Conservation (phyloP, 2,888 invertebrate genomes). For the Drosophila borealis region DNA sequence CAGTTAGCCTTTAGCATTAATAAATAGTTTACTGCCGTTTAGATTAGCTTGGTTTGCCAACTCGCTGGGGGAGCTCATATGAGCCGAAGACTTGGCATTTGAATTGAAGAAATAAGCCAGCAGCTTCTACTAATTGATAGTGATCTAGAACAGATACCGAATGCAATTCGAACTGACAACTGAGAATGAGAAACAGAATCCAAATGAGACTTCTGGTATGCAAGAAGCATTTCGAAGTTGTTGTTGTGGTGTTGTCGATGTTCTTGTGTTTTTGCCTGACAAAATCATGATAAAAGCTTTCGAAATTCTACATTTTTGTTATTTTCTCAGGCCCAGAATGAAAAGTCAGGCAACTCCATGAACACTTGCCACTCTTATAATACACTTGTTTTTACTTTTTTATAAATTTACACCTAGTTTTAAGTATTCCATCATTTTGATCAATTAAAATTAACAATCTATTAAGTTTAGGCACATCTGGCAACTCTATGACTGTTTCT, state of each 20-base stretch:
- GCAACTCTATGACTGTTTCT: not conserved
- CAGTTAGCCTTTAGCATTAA: constrained; percentile 68
- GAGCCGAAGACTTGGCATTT: constrained; percentile 60
- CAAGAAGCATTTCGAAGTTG: constrained; percentile 3
- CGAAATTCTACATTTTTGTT: constrained; percentile 8
- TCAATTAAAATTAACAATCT: not conserved
- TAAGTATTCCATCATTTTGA: not conserved
- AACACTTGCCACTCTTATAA: no score
- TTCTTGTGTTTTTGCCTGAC: constrained; percentile 7
- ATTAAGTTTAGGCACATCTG: not conserved
- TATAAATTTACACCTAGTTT: not conserved
- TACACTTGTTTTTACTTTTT: not conserved
- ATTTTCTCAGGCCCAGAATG: not conserved
- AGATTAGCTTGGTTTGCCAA: constrained; percentile 19
- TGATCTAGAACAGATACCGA: constrained; percentile 53
- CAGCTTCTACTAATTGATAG: constrained; percentile 67
- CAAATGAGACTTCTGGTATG: constrained; percentile 3
- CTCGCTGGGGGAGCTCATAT: constrained; percentile 57
- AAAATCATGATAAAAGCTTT: constrained; percentile 21
- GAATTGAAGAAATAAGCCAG: constrained; percentile 55
- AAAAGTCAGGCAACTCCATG: not conserved
- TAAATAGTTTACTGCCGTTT: constrained; percentile 67
- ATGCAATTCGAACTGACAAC: constrained; percentile 50
- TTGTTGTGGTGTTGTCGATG: not conserved
- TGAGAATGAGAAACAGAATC: constrained; percentile 22